Evolutionary conservation across 2,113 vertebrate species (phyloP), one percentile per base, ranked within the genome.

Genomic region (Acrocephalus kingi): DNA sequence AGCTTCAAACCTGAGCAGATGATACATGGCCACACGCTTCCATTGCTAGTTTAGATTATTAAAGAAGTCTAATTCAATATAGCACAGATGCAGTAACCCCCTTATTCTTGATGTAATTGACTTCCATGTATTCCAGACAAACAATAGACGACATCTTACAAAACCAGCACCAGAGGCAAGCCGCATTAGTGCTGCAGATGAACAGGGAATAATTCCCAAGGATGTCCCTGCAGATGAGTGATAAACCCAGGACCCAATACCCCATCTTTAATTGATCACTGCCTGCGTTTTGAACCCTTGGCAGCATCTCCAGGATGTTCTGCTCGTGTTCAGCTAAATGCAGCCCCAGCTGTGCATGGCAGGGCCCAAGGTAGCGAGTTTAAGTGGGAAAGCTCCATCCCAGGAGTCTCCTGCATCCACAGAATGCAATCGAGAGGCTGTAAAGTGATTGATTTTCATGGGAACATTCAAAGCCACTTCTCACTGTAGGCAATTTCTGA

Each of bases 381-480:
- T 0, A 20, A 84, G 80, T 9, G 71, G 78, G 78, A 61, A 74
- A 88, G 68, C 64, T 56, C 45, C 4, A 0, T 93, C 93, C 93
- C 90, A 72, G 80, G 90, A 88, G 90, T 2, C 71, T 48, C 43
- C 4, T 56, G 73, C 75, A 90, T 52, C 85, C 92, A 35, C 25
- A 7, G 76, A 92, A 92, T 15, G 72, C 72, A 81, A 64, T 1
- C 4, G 77, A 94, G 88, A 64, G 82, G 80, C 90, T 78, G 90
- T 3, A 94, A 52, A 62, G 2, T 72, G 93, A 96, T 84, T 95
- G 95, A 96, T 96, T 96, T 96, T 96, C 96, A 97, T 72, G 93
- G 96, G 83, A 95, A 94, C 85, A 35, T 95, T 94, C 92, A 93
- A 72, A 96, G 58, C 85, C 83, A 89, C 90, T 89, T 90, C 80